phyloP scores from a whole-genome alignment of 2,113 vertebrate species.

The Brachypodius melanocephalos region DNA sequence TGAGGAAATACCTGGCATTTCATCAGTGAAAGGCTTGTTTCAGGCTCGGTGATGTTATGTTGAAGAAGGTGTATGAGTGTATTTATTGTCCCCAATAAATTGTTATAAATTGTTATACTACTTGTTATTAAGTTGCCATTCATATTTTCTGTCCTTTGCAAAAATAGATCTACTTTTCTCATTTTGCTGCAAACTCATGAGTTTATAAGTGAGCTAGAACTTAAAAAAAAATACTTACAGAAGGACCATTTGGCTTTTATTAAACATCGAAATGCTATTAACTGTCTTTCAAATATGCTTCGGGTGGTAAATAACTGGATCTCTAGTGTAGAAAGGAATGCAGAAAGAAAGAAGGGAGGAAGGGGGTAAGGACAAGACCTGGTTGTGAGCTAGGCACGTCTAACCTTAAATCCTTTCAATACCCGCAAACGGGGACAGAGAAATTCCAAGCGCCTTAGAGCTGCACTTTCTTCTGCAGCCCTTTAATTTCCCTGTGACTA shows the following conservation, averaged over 20 bases:
- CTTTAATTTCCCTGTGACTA: neutral
- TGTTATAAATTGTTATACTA: neutral
- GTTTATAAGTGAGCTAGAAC: neutral
- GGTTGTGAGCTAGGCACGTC: neutral
- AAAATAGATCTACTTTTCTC: neutral
- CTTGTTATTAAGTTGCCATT: neutral
- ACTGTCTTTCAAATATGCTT: neutral
- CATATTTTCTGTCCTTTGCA: neutral
- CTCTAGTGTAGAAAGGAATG: neutral
- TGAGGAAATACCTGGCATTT: neutral
- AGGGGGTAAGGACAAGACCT: neutral
- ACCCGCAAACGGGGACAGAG: accelerated
- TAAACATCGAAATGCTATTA: neutral
- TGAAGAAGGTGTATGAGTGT: neutral
- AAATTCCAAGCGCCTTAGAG: neutral
- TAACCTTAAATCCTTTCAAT: too few relatives aligned
- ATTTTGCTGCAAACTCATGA: neutral
- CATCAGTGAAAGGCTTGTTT: neutral
- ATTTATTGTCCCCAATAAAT: too few relatives aligned
- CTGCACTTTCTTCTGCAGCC: neutral
- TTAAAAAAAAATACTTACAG: neutral
- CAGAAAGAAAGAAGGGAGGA: neutral
- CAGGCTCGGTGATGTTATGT: neutral
- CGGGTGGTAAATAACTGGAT: neutral
- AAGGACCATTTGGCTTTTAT: neutral